Evolutionary conservation across 2,113 vertebrate species (phyloP).

Genomic region (Oryzias woworae): DNA sequence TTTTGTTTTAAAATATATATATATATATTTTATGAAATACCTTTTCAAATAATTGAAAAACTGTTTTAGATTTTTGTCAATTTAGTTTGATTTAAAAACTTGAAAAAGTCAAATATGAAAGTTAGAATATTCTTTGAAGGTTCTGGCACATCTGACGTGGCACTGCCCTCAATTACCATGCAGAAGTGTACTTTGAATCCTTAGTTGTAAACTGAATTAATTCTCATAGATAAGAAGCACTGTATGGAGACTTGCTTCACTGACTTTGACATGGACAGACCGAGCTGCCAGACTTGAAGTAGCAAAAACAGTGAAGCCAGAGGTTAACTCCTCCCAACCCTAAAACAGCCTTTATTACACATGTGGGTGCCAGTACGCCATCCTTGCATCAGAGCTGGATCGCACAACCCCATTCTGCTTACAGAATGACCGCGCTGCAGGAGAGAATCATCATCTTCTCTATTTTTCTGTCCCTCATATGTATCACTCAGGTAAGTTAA

Average conservation of each 20-base stretch:
- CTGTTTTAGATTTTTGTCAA: too few species aligned
- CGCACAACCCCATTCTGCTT: not conserved
- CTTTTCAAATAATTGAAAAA: too few species aligned
- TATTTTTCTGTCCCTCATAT: slow-evolving; percentile 57
- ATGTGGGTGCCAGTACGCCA: not conserved
- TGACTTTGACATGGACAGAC: slow-evolving; percentile 15
- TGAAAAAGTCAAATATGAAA: too few species aligned
- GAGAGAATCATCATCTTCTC: slow-evolving; percentile 48
- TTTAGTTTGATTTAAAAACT: too few species aligned
- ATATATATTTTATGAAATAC: too few species aligned
- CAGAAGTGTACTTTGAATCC: slow-evolving; percentile 63
- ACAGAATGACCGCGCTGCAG: slow-evolving; percentile 60
- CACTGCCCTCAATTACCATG: slow-evolving; percentile 53
- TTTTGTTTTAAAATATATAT: too few species aligned
- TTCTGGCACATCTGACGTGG: slow-evolving; percentile 55
- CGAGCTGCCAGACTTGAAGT: slow-evolving; percentile 15
- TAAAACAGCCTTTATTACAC: slow-evolving; percentile 56
- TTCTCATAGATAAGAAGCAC: slow-evolving; percentile 39
- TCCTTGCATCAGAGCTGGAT: not conserved
- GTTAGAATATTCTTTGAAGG: not conserved
- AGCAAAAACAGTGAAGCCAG: slow-evolving; percentile 1
- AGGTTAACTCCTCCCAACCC: slow-evolving; percentile 53
- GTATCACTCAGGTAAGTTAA: slow-evolving; percentile 59
- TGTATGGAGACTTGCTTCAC: not conserved
- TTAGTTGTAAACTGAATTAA: slow-evolving; percentile 47